Base-by-base conservation (phyloP, 1,140 invertebrate genomes). In the Aphaenogaster floridana region DNA sequence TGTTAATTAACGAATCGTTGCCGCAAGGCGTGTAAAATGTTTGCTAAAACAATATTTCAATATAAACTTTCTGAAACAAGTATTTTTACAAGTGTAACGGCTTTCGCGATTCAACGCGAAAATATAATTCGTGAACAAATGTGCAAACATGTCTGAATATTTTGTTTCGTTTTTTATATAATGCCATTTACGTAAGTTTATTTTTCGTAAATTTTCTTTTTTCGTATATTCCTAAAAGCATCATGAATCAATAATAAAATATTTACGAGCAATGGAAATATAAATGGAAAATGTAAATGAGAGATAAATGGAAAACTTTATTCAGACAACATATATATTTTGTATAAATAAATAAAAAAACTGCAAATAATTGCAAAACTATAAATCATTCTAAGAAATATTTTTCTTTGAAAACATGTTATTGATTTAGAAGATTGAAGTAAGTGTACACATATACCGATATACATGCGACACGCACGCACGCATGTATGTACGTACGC, bases 61-160 rank as follows among this genome's bases (percentile, higher is more conserved):
- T 64, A 48, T 50, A 79, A 80, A 68, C 45, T 68, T 80, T 80
- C 28, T 68, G 13, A 68, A 80, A 52, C 77, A 68, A 68, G 45
- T 80, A 68, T 80, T 80, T 80, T 68, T 80, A 52, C 77, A 80
- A 80, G 61, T 66, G 45, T 39, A 80, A n/a, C 61, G 3, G 8
- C 3, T 80, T 68, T 66, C 77, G 3, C 45, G 15, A 68, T 39
- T 80, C 45, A 66, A 68, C 28, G 61, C 34, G 34, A 80, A 80
- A 80, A 68, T 68, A 68, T 80, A 80, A 80, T 80, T 68, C 34
- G n/a, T 36, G 45, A 52, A 80, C 63, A 50, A 80, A 68, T 80
- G 61, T 80, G n/a, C 34, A 80, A 80, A 80, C 61, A 80, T n/a
- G 7, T 68, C 34, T 80, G 21, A 39, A 68, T 34, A 42, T 80